Percentiles rank a stretch among this genome's conserved stretches.
phyloP scores from a whole-genome alignment of 2,113 vertebrate species.

The Zosterops hypoxanthus region DNA sequence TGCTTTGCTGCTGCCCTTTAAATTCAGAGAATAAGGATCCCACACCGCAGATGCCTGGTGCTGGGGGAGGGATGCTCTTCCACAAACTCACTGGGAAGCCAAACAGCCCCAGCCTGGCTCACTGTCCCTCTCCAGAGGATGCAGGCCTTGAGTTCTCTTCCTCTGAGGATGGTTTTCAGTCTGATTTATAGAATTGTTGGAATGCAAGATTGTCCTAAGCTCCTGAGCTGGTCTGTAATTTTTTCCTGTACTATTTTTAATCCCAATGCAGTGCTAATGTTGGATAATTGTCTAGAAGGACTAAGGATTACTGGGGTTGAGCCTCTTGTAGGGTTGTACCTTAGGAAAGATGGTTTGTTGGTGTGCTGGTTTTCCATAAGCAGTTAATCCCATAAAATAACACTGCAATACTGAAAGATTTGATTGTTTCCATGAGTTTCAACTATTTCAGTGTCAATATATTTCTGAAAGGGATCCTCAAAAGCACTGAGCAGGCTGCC shows the following conservation, averaged over 20 bases:
- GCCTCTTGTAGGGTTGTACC: background rate
- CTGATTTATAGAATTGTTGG: background rate
- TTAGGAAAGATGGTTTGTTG: background rate
- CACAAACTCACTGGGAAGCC: background rate
- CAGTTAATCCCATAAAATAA: background rate
- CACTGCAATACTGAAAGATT: background rate
- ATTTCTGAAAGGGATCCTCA: background rate
- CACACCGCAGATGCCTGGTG: conserved; percentile 46
- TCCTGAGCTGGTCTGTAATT: background rate
- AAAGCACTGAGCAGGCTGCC: background rate
- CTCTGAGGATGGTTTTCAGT: background rate
- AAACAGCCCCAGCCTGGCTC: background rate
- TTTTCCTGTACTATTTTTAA: background rate
- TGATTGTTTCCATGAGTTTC: background rate
- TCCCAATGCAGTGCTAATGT: background rate
- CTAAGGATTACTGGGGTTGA: background rate
- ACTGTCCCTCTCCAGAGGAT: background rate
- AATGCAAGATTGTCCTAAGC: background rate
- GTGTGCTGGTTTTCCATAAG: background rate
- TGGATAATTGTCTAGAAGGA: background rate
- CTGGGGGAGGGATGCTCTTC: background rate
- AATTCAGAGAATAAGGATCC: conserved; percentile 38
- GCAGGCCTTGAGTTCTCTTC: background rate
- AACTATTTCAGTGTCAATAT: background rate
- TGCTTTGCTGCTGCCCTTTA: conserved; percentile 69